Base-by-base conservation (phyloP, 2,888 invertebrate species). In the Linnaemya vulpina region DNA sequence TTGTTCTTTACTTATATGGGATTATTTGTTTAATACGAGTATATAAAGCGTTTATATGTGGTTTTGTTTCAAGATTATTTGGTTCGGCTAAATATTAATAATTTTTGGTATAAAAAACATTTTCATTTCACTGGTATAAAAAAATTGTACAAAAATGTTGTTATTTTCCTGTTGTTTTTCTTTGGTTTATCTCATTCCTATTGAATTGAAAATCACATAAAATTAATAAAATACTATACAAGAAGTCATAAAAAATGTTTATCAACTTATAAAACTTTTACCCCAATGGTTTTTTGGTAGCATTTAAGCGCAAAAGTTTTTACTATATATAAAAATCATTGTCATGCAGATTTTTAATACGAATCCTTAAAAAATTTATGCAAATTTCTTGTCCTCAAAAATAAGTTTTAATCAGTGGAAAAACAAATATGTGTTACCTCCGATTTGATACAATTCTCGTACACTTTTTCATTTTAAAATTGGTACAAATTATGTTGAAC, bases 111-210 rank as follows among this genome's bases (percentile, higher is more conserved):
- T 76, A 76, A 82, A 80, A 82, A 71, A 49, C 60, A 46, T 65
- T 73, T n/a, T 70, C 2, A 68, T 75, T 55, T 70, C 3, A 10
- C 35, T 83, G 71, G 71, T 77, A 77, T 65, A 77, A 82, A 83
- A 82, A 83, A 83, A 65, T 77, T 71, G 63, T 77, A 76, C 76
- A 83, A 83, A 83, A 83, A 58, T 38, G 71, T 75, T 55, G 11
- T 15, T 63, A 38, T 62, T 35, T 55, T 55, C 38, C 49, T 70
- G 55, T 76, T 62, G 20, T 30, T 71, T 65, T 20, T 83, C 58
- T 83, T 77, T 67, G 58, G 63, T 77, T 58, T 51, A 65, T 83
- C 51, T 63, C 49, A 71, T 76, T 77, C 76, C 76, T 53, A 68
- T 60, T 51, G 35, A 53, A 63, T 15, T 15, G 2, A 63, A 43